These are phyloP conservation scores for Takifugu ocellatus DNA, from an alignment of 2,797 vertebrate species.

Conservation along the genomic window DNA sequence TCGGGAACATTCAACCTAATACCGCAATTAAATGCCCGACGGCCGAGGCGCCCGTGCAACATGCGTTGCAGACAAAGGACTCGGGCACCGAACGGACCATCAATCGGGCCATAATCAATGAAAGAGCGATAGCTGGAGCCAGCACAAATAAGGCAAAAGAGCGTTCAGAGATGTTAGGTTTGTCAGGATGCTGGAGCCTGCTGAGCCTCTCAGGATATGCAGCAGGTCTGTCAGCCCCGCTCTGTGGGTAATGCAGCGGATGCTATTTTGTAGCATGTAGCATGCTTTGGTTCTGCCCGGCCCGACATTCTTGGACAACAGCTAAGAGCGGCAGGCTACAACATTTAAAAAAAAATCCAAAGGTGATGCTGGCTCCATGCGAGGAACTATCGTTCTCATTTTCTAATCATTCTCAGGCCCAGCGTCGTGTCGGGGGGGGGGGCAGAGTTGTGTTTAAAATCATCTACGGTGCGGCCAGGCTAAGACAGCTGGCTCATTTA, in stretches of 20 bases:
- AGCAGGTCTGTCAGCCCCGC: background rate
- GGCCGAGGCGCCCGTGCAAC: constrained; percentile 14
- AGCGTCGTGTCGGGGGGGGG: no score
- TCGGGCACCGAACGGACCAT: constrained; percentile 25
- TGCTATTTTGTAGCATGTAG: constrained; percentile 1
- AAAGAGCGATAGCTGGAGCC: constrained; percentile 9
- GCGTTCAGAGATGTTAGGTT: background rate
- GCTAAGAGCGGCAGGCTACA: constrained; percentile 21
- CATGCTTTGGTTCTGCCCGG: constrained; percentile 21
- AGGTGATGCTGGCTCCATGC: no score
- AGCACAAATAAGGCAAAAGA: constrained; percentile 39
- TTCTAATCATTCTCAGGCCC: no score
- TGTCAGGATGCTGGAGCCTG: background rate
- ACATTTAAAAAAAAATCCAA: no score
- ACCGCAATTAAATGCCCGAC: constrained; percentile 9
- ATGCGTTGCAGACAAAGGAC: no score
- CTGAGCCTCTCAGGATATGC: background rate
- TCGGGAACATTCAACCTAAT: constrained; percentile 11
- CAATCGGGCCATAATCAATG: constrained; percentile 13
- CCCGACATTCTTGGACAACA: constrained; percentile 14
- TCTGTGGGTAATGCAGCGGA: constrained; percentile 11
- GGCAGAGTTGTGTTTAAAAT: no score
- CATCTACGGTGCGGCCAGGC: no score
- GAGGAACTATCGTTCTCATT: no score
- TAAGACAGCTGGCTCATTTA: constrained; percentile 45